A percentile compares a stretch with the other conserved stretches of the same genome.
Conservation (phyloP, 2,797 vertebrate species). For the Bradypus variegatus region DNA sequence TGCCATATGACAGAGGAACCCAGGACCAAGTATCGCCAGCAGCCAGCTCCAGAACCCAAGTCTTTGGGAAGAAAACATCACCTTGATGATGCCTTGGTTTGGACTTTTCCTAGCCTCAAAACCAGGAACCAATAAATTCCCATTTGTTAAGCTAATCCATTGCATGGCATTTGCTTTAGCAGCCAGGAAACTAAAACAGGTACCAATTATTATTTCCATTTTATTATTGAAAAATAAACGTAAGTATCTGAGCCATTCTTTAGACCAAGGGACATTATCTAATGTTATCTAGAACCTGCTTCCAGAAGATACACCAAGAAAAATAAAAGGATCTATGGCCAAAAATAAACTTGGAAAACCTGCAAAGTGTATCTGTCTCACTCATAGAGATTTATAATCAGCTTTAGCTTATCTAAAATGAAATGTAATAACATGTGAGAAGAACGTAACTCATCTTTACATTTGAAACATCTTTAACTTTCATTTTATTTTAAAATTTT, state of each 20-base stretch:
- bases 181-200: too few species aligned
- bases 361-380: accelerated
- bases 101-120: too few species aligned
- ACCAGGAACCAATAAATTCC: too few species aligned
- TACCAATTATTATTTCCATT: too few species aligned
- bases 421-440: accelerated
- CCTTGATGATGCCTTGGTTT: too few species aligned
- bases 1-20: too few species aligned
- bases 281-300: background rate
- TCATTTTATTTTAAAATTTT: background rate
- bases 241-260: background rate
- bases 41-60: too few species aligned
- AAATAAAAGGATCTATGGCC: accelerated
- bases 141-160: too few species aligned
- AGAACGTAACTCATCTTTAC: background rate
- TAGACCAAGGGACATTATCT: background rate
- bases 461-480: background rate
- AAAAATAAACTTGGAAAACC: background rate
- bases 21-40: too few species aligned
- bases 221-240: too few species aligned
- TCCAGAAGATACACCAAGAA: background rate
- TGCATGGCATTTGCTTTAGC: too few species aligned
- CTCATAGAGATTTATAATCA: background rate
- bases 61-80: too few species aligned
- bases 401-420: background rate